These are phyloP conservation scores for Martes martes DNA, from an alignment of 2,113 vertebrate genomes.

Conservation along the genomic window DNA sequence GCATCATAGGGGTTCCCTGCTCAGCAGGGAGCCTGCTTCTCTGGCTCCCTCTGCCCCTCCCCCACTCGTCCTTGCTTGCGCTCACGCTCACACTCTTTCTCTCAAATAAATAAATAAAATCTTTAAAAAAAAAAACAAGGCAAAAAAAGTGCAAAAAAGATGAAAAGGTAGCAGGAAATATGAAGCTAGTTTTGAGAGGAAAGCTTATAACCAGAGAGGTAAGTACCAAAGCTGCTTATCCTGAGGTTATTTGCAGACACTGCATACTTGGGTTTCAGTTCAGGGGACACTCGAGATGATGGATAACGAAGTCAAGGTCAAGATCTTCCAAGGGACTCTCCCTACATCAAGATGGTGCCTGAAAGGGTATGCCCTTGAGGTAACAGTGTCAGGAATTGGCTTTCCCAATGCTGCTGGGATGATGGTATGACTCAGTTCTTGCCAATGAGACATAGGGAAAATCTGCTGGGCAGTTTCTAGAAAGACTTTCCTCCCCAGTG, in stretches of 20 bases:
- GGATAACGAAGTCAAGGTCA: neutral
- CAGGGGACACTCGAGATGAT: neutral
- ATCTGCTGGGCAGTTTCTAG: neutral
- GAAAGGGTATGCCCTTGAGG: neutral
- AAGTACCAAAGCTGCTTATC: neutral
- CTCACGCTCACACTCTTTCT: fast-evolving
- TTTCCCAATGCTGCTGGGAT: neutral
- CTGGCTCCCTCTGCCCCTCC: neutral
- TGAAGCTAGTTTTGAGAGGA: neutral
- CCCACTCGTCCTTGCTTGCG: neutral
- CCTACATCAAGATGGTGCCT: neutral
- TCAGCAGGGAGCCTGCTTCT: neutral
- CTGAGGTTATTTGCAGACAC: neutral
- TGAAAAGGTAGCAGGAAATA: neutral
- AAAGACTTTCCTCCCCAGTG: neutral
- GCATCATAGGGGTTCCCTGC: neutral
- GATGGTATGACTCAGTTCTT: neutral
- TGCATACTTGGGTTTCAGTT: neutral
- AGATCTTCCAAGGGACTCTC: neutral
- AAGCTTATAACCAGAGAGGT: neutral
- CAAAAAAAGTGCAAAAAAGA: neutral
- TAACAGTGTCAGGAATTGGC: neutral
- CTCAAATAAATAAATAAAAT: neutral
- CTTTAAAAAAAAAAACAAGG: neutral
- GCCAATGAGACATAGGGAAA: neutral